Conservation (phyloP, 2,888 invertebrate species). For the Endomychus coccineus region DNA sequence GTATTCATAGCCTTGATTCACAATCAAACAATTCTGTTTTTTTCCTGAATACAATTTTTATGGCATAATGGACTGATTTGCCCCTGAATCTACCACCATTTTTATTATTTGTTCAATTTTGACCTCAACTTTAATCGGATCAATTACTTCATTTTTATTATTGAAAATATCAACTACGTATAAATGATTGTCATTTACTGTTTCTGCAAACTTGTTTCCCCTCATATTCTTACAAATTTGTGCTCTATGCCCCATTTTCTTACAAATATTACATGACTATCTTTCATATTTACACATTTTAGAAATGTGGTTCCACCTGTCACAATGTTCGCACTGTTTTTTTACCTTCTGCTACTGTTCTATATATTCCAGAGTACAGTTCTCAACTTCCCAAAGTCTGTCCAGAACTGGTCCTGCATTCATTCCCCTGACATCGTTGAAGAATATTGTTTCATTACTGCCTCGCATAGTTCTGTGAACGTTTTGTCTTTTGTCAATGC, state of each 20-base stretch:
- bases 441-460: conserved; percentile 21
- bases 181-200: no score
- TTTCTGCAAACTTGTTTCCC: no score
- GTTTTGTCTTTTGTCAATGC: conserved; percentile 21
- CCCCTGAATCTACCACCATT: conserved; percentile 11
- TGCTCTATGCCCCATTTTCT: conserved; percentile 10
- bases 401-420: conserved; percentile 16
- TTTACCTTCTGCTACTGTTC: neutral
- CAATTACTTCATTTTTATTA: conserved; percentile 3
- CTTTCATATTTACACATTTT: conserved; percentile 9
- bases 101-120: conserved; percentile 4
- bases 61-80: no score
- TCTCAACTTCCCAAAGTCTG: conserved; percentile 20
- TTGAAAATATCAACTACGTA: neutral
- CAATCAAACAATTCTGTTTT: no score
- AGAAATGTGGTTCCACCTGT: conserved; percentile 1
- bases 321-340: neutral
- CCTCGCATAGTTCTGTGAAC: conserved; percentile 21
- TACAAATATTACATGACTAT: no score
- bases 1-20: no score
- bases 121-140: conserved; percentile 3
- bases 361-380: neutral
- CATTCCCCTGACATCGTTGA: conserved; percentile 15
- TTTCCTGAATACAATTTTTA: no score
- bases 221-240: conserved; percentile 7